Evolutionary conservation across 2,888 invertebrate genomes (phyloP).

Genomic region (Eupithecia subumbrata): DNA sequence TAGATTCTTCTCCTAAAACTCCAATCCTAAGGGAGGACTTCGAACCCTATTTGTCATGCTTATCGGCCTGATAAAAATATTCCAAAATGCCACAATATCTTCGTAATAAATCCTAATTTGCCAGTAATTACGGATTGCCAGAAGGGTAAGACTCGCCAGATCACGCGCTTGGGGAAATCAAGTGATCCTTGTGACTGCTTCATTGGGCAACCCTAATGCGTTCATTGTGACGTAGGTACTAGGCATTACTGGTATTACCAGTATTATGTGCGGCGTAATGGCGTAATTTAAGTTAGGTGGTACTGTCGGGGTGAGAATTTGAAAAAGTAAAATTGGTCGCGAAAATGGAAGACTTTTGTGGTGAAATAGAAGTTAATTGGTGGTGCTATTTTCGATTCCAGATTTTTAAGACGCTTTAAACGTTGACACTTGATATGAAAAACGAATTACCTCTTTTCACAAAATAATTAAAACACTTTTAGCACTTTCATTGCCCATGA

Average conservation of each 20-base stretch:
- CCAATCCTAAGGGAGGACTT: neutral
- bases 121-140: constrained; percentile 29
- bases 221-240: constrained; percentile 53
- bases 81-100: constrained; percentile 6
- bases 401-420: neutral
- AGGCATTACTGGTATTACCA: constrained; percentile 61
- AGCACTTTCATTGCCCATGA: too few species aligned
- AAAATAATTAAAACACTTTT: too few species aligned
- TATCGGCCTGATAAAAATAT: constrained; percentile 12
- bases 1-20: neutral
- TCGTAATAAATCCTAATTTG: constrained; percentile 29
- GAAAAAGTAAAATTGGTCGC: constrained; percentile 31
- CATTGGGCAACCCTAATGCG: constrained; percentile 57
- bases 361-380: too few species aligned
- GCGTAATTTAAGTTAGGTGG: constrained; percentile 60
- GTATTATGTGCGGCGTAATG: constrained; percentile 56
- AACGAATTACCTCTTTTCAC: neutral
- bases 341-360: neutral
- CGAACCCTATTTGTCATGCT: constrained; percentile 13
- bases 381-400: neutral
- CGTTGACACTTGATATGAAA: neutral
- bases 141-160: constrained; percentile 47
- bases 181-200: constrained; percentile 52
- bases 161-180: constrained; percentile 65
- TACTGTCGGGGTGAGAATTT: constrained; percentile 43